These are phyloP conservation scores for Tarsius wallacei DNA, from an alignment of 2,797 vertebrate species.

Conservation along the genomic window DNA sequence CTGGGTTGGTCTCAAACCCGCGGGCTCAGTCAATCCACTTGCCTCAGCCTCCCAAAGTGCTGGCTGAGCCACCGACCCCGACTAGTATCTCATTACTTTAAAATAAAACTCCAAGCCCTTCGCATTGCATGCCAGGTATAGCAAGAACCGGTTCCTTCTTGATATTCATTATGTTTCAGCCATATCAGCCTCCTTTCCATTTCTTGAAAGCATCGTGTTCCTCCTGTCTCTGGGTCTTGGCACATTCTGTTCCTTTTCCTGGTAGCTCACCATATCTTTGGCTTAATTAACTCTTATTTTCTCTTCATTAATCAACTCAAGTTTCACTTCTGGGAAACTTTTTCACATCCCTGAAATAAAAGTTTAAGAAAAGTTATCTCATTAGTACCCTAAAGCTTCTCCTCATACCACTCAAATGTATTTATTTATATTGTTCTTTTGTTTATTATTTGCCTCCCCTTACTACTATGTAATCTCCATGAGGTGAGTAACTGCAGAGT, in stretches of 20 bases:
- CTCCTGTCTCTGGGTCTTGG: neutral
- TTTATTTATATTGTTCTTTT: neutral
- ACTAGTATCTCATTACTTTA: neutral
- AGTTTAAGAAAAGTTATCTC: neutral
- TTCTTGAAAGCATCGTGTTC: neutral
- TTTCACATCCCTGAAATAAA: neutral
- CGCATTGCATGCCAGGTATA: too few relatives aligned
- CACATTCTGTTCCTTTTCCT: neutral
- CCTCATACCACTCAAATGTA: neutral
- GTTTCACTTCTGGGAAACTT: conserved; percentile 15
- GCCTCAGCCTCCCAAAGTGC: too few relatives aligned
- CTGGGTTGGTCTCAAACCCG: too few relatives aligned
- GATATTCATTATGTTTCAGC: neutral
- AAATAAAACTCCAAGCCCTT: neutral
- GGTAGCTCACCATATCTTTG: neutral
- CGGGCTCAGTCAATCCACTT: too few relatives aligned
- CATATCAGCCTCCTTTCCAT: neutral
- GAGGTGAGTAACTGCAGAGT: neutral
- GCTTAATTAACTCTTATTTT: neutral
- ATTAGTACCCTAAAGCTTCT: neutral
- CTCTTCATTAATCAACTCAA: neutral
- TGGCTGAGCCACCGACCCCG: too few relatives aligned
- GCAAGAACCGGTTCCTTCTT: neutral
- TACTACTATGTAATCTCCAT: neutral
- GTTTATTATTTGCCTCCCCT: neutral